These are phyloP conservation scores for Caenorhabditis brenneri DNA, from an alignment of 1,140 invertebrate genomes.

Conservation along the genomic window DNA sequence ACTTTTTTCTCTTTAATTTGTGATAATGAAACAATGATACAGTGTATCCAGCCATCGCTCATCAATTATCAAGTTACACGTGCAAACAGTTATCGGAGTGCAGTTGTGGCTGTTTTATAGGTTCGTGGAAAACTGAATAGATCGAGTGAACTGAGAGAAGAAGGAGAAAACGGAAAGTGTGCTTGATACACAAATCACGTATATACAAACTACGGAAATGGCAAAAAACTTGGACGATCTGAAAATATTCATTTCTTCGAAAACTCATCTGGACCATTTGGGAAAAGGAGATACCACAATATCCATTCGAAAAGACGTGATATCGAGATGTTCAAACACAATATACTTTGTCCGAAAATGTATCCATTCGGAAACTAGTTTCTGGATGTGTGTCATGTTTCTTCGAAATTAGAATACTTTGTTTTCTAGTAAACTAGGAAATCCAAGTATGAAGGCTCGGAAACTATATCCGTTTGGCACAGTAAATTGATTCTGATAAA, in stretches of 20 bases:
- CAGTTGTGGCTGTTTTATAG: neutral
- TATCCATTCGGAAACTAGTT: too few relatives aligned
- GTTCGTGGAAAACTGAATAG: slow-evolving; percentile 21
- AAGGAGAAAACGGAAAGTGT: neutral
- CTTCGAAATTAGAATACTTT: too few relatives aligned
- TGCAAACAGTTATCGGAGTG: slow-evolving; percentile 28
- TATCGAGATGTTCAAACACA: too few relatives aligned
- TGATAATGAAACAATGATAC: neutral
- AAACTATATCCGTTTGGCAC: too few relatives aligned
- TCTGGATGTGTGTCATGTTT: too few relatives aligned
- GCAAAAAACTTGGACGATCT: neutral
- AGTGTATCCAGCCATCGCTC: neutral
- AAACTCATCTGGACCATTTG: neutral
- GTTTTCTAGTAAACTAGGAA: too few relatives aligned
- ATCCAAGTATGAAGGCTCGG: too few relatives aligned
- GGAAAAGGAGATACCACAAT: too few relatives aligned
- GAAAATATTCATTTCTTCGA: neutral
- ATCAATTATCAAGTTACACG: slow-evolving; percentile 16
- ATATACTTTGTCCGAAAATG: too few relatives aligned
- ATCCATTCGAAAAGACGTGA: too few relatives aligned
- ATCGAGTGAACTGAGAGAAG: neutral
- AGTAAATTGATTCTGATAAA: too few relatives aligned
- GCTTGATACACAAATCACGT: neutral
- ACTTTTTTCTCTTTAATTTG: neutral
- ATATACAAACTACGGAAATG: slow-evolving; percentile 27